Conservation (phyloP, 2,113 vertebrate genomes). For the Panthera tigris region DNA sequence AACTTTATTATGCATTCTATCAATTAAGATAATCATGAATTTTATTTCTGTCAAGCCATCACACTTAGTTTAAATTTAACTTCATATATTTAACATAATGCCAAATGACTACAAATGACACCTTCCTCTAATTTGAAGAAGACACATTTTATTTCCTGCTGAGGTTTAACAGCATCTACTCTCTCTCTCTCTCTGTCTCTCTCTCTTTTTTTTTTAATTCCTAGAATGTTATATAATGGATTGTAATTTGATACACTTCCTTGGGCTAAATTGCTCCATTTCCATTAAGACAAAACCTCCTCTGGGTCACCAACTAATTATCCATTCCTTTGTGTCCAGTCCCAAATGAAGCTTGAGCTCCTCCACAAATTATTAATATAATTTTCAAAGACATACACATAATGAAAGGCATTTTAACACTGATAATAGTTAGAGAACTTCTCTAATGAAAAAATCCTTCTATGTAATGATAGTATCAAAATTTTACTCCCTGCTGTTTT, state of each 20-base stretch:
- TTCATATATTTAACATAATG: conserved; percentile 24
- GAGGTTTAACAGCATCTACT: conserved; percentile 2
- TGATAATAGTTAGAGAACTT: conserved; percentile 48
- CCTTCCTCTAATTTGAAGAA: conserved; percentile 39
- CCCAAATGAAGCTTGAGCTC: background rate
- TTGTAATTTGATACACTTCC: conserved; percentile 53
- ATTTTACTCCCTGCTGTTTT: conserved; percentile 34
- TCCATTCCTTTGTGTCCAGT: conserved; percentile 37
- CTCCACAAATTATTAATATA: conserved; percentile 59
- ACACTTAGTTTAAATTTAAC: conserved; percentile 51
- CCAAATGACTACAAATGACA: conserved; percentile 10
- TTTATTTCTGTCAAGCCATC: conserved; percentile 40
- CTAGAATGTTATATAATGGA: conserved; percentile 27
- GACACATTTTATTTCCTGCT: conserved; percentile 53
- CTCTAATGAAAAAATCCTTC: conserved; percentile 39
- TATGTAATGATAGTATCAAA: conserved; percentile 40
- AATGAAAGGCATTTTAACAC: conserved; percentile 51
- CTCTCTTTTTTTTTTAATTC: background rate
- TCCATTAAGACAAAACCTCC: conserved; percentile 33
- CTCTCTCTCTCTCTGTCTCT: background rate
- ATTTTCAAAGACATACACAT: conserved; percentile 59
- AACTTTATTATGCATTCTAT: background rate
- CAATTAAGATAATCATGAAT: background rate
- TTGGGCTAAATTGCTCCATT: conserved; percentile 46
- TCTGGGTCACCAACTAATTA: conserved; percentile 67